Evolutionary conservation across 2,113 vertebrate genomes (phyloP), one percentile per base, ranked within the genome.

Genomic region (Charadrius vociferus): DNA sequence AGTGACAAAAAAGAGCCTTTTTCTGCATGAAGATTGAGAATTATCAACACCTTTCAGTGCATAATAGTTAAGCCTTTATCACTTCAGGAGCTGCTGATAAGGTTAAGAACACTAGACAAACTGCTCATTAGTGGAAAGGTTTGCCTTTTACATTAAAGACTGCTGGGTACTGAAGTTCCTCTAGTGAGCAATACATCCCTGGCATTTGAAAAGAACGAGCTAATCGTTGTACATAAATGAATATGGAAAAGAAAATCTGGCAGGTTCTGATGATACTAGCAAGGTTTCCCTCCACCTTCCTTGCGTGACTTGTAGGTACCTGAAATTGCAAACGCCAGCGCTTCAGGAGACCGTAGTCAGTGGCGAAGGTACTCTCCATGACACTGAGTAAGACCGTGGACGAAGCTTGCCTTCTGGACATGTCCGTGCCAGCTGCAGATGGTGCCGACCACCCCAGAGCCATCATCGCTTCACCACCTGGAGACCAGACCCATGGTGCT

Each of bases 61-160:
- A 98, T 98, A 98, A 98, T 98, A 98, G 98, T 98, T 98, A 98
- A 98, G 98, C 97, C 98, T 98, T 98, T 98, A 98, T 98, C 98
- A 98, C 98, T 98, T 98, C 98, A 98, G 97, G 98, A 98, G 97
- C 98, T 98, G 98, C 97, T 98, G 98, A 98, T 98, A 98, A 98
- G 98, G 98, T 98, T 98, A 98, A 98, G 98, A 98, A 98, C 98
- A 98, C 98, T 97, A 98, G 98, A 98, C 98, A 98, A 98, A 98
- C 98, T 98, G 98, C 98, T 98, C 98, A 98, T 98, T 98, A 98
- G 98, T 98, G 98, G 97, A 97, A 98, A 98, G 98, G 98, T 98
- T 98, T 98, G 98, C 98, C 98, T 98, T 98, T 98, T 98, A 98
- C 98, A 98, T 98, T 98, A 98, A 98, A 98, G 97, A 98, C 98